These are phyloP conservation scores for Limnephilus rhombicus DNA, from an alignment of 2,888 invertebrate genomes.

Conservation along the genomic window DNA sequence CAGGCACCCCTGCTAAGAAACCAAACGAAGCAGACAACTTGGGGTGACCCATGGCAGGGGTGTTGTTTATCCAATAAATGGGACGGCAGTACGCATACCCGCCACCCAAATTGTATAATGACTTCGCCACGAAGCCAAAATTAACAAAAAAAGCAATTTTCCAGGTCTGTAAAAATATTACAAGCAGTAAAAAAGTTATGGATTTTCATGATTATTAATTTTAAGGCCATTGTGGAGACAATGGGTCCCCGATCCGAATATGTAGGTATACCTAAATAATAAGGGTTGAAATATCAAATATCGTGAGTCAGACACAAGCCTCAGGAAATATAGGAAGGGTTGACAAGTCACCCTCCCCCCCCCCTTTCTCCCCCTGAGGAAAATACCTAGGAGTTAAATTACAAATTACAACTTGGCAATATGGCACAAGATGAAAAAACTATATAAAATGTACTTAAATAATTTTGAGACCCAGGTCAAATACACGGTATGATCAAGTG, in stretches of 20 bases:
- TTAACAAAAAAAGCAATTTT: not conserved
- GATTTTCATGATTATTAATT: not conserved
- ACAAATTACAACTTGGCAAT: not conserved
- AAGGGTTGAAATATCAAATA: not conserved
- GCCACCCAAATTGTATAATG: too few species aligned
- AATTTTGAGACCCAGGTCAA: not conserved
- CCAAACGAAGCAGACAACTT: too few species aligned
- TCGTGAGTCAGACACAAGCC: slow-evolving; percentile 5
- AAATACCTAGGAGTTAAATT: not conserved
- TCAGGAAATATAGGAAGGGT: not conserved
- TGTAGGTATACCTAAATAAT: not conserved
- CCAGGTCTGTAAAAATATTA: not conserved
- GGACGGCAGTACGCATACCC: too few species aligned
- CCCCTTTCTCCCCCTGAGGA: not conserved
- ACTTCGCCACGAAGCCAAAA: not conserved
- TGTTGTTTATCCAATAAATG: too few species aligned
- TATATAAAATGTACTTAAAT: not conserved
- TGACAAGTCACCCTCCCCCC: not conserved
- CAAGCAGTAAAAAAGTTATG: not conserved
- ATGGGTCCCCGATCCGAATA: too few species aligned
- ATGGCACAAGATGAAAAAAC: not conserved
- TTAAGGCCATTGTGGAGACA: too few species aligned
- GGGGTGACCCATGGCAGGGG: too few species aligned
- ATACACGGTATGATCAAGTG: not conserved
- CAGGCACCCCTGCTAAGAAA: too few species aligned